phyloP scores from a whole-genome alignment of 2,113 vertebrate genomes.

The Perccottus glenii region DNA sequence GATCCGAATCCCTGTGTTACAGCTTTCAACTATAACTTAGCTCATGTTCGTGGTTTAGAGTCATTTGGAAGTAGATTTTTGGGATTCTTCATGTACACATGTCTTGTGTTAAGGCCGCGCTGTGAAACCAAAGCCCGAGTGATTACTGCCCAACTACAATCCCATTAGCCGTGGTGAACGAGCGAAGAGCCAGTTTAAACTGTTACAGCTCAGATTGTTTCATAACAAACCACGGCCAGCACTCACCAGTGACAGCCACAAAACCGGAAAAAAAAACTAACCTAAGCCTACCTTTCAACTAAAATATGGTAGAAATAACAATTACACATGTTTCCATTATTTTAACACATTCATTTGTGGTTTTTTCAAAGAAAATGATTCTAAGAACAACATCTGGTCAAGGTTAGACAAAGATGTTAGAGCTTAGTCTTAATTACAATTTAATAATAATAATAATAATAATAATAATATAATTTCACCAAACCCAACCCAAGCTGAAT shows the following conservation, averaged over 20 bases:
- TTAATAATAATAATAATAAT: no score
- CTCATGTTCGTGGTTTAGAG: conserved; percentile 35
- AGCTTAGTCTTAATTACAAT: no score
- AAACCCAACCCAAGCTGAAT: no score
- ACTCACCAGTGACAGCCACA: conserved; percentile 40
- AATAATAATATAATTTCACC: no score
- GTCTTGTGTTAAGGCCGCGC: conserved; percentile 38
- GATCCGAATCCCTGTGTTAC: neutral
- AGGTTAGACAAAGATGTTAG: no score
- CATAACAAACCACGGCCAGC: conserved; percentile 55
- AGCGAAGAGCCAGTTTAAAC: conserved; percentile 19
- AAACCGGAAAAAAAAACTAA: conserved; percentile 29
- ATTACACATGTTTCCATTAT: no score
- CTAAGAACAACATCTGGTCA: no score
- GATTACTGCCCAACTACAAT: conserved; percentile 54
- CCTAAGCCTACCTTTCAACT: no score
- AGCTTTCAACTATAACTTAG: conserved; percentile 33
- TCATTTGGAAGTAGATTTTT: conserved; percentile 21
- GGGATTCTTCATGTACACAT: conserved; percentile 22
- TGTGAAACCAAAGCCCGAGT: conserved; percentile 24
- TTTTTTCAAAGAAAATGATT: no score
- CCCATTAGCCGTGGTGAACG: conserved; percentile 51
- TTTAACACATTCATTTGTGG: neutral
- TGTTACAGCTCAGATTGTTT: conserved; percentile 38
- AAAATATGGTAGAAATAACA: no score